Percentiles rank a stretch among this genome's conserved stretches.
Conservation (phyloP, 2,113 vertebrate genomes). For the Psittacula cyanocephala region DNA sequence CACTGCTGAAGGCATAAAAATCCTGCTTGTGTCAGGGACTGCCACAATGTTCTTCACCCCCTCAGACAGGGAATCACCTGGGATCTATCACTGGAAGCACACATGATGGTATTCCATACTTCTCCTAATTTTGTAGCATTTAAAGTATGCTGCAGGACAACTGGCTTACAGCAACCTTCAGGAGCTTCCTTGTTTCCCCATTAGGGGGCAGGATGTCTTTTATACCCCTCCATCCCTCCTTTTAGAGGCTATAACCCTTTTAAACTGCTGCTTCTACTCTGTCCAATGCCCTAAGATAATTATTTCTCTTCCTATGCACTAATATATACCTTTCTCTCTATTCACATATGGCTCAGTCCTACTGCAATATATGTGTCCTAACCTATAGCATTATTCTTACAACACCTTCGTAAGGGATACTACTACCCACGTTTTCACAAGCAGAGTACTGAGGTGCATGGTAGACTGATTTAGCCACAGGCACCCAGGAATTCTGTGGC, state of each 20-base stretch:
- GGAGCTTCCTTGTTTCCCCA: background rate
- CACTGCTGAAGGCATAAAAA: background rate
- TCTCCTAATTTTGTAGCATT: background rate
- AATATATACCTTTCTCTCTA: background rate
- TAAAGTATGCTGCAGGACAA: background rate
- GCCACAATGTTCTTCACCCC: background rate
- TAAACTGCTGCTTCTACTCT: background rate
- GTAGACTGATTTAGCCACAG: background rate
- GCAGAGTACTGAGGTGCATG: fast-evolving
- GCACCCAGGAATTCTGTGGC: background rate
- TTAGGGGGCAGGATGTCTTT: background rate
- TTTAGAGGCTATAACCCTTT: background rate
- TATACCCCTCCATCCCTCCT: background rate
- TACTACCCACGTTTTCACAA: background rate
- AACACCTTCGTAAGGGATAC: background rate
- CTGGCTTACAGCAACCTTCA: background rate
- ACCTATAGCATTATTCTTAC: background rate
- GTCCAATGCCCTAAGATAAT: background rate
- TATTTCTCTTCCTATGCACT: background rate
- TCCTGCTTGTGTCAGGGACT: background rate
- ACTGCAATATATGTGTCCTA: background rate
- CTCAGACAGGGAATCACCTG: background rate
- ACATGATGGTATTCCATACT: fast-evolving
- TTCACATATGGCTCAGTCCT: background rate
- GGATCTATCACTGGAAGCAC: background rate